Evolutionary conservation across 2,113 vertebrate genomes (phyloP), one percentile per base, ranked within the genome.

Genomic region (Pimephales promelas): DNA sequence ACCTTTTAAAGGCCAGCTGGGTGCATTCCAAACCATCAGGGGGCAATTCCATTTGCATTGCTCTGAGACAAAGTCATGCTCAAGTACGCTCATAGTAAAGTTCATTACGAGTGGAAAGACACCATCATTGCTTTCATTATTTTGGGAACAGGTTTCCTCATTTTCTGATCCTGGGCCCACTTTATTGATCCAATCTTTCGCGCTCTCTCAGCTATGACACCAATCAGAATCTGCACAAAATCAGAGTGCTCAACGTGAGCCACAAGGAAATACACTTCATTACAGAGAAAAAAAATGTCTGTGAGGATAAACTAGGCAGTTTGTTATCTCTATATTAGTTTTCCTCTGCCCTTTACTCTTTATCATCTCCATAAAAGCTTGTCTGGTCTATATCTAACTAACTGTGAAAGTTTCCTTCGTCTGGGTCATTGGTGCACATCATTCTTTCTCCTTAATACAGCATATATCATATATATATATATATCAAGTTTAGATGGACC

Each of bases 1-100:
- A 98, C 97, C 97, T 99, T 98, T 99, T 98, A 98, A 98, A 97
- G 96, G 96, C 97, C 97, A 99, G 97, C 97, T 98, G 98, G 97
- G 96, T 95, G 93, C 96, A 97, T 97, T 98, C 96, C 96, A 97
- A 95, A 96, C 94, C 97, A 96, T 95, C 96, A 89, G 97, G 97
- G 97, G 97, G 96, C 95, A 97, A 97, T 97, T 96, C 97, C 95
- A 97, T 98, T 97, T 98, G 95, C 96, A 98, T 96, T 97, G 96
- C 96, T 97, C 95, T 92, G 94, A 95, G 96, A 96, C 96, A 98
- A 97, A 97, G 95, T 96, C 96, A 96, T 95, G 95, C 95, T 94
- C 95, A 97, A 96, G 95, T 95, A 97, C 95, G 96, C 96, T 96
- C 92, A 94, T 96, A 94, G 94, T 96, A 96, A 98, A 97, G 96